A percentile compares a stretch with the other conserved stretches of the same genome.
These are phyloP conservation scores for Pteromalus puparum DNA, from an alignment of 1,140 invertebrate species.

Conservation along the genomic window DNA sequence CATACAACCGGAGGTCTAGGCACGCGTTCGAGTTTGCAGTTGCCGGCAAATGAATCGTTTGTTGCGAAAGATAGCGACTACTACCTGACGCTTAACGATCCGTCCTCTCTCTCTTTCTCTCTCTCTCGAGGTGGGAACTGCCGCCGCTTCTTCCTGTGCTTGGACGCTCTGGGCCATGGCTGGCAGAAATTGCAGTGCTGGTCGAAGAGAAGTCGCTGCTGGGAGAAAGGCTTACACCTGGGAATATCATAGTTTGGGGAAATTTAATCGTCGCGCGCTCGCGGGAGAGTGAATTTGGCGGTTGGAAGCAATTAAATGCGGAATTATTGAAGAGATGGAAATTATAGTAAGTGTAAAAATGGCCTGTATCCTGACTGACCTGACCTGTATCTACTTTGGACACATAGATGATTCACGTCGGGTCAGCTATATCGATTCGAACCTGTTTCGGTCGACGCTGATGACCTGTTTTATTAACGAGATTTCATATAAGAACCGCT, in stretches of 20 bases:
- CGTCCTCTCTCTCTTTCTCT: constrained; percentile 5
- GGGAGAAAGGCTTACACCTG: neutral
- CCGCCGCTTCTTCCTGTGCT: constrained; percentile 37
- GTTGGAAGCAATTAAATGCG: neutral
- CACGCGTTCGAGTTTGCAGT: neutral
- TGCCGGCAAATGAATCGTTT: constrained; percentile 36
- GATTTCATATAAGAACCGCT: neutral
- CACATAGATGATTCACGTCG: neutral
- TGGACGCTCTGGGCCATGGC: constrained; percentile 24
- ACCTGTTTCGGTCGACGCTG: neutral
- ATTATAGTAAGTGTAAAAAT: neutral
- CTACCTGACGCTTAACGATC: constrained; percentile 30
- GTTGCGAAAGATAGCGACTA: constrained; percentile 26
- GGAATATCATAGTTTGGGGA: constrained; percentile 30
- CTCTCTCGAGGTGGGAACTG: neutral
- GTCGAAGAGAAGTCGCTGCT: constrained; percentile 9
- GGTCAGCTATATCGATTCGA: neutral
- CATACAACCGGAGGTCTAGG: neutral
- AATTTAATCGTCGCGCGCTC: constrained; percentile 32
- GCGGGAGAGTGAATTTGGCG: neutral
- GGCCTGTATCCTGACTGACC: neutral
- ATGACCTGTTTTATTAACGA: neutral
- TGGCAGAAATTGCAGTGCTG: constrained; percentile 53
- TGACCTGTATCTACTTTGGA: neutral
- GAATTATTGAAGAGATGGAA: neutral